Percentiles rank a stretch among this genome's conserved stretches.
Evolutionary conservation across 2,113 vertebrate genomes (phyloP).

Genomic region (Nesoenas mayeri): DNA sequence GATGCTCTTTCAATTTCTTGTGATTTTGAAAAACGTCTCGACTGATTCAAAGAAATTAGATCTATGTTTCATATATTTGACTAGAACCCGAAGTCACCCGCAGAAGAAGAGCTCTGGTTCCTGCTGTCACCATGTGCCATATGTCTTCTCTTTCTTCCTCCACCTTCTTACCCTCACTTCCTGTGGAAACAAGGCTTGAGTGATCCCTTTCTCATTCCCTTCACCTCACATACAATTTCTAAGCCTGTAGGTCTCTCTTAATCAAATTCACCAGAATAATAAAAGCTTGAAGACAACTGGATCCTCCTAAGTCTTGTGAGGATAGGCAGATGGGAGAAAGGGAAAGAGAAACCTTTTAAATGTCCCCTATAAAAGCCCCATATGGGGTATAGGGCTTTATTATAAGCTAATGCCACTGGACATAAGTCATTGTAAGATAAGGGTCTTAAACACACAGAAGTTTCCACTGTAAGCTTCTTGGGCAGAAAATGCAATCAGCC

Average conservation of each 20-base stretch:
- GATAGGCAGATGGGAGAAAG: background rate
- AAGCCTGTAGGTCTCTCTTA: background rate
- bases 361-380: background rate
- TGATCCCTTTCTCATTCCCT: background rate
- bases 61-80: background rate
- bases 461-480: background rate
- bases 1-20: background rate
- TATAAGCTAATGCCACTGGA: background rate
- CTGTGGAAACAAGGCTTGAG: constrained; percentile 54
- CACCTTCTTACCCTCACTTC: constrained; percentile 34
- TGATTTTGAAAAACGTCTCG: background rate
- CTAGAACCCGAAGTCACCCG: constrained; percentile 22
- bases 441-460: background rate
- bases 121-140: constrained; percentile 41
- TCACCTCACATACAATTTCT: background rate
- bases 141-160: constrained; percentile 31
- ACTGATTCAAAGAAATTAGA: background rate
- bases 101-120: constrained; percentile 11
- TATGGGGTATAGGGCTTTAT: background rate
- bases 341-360: background rate
- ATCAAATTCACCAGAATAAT: background rate
- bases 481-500: background rate
- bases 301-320: background rate
- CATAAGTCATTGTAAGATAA: background rate
- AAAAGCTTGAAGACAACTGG: background rate